phyloP scores from a whole-genome alignment of 1,140 invertebrate species.

The Teleogryllus occipitalis region DNA sequence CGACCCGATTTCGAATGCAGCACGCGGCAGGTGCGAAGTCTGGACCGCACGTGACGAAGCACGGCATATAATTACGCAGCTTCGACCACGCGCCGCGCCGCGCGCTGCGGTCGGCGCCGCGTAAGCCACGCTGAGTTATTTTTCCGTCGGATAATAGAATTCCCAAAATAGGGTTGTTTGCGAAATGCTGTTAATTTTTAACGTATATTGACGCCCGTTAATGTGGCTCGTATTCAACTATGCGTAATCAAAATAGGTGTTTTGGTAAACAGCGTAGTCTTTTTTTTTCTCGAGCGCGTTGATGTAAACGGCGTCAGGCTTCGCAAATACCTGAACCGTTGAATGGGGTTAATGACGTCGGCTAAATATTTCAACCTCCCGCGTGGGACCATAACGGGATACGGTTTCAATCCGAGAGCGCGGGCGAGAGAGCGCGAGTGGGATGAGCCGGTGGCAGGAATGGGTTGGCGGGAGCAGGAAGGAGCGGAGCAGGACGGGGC shows the following conservation, averaged over 20 bases:
- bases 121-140: not conserved
- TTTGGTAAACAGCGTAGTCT: not conserved
- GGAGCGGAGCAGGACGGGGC: too few species aligned
- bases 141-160: not conserved
- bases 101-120: not conserved
- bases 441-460: not conserved
- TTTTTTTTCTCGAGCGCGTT: not conserved
- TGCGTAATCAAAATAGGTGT: not conserved
- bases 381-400: not conserved
- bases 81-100: not conserved
- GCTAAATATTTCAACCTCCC: not conserved
- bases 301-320: not conserved
- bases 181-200: not conserved
- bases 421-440: not conserved
- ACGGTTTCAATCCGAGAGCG: not conserved
- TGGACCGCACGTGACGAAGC: not conserved
- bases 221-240: not conserved
- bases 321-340: not conserved
- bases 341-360: not conserved
- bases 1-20: not conserved
- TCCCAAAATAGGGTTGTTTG: not conserved
- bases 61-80: not conserved
- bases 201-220: not conserved
- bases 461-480: not conserved
- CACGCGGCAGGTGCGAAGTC: not conserved